Percentiles rank a stretch among this genome's conserved stretches.
phyloP scores from a whole-genome alignment of 2,797 vertebrate species.

The Amblyopsis hoosieri region DNA sequence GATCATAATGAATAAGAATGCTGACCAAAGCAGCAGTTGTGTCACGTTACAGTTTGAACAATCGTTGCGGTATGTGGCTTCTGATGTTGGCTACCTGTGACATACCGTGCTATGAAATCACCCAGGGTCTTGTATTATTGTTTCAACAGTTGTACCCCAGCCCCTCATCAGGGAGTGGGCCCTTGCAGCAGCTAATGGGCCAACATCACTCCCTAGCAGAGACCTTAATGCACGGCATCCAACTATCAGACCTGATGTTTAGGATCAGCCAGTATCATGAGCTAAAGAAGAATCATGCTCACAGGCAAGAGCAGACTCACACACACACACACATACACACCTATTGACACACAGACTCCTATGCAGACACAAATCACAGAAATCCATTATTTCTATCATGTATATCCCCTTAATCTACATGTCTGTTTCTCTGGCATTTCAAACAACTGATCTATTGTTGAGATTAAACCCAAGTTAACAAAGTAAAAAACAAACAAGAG shows the following conservation, averaged over 20 bases:
- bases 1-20: no score
- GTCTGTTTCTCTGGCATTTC: no score
- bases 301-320: constrained; percentile 41
- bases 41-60: no score
- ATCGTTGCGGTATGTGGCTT: no score
- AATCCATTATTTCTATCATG: background rate
- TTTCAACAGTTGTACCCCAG: constrained; percentile 84
- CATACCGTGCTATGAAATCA: background rate
- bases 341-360: constrained; percentile 1
- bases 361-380: constrained; percentile 7
- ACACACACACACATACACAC: constrained; percentile 11
- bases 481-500: no score
- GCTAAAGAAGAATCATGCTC: constrained; percentile 40
- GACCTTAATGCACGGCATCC: constrained; percentile 18
- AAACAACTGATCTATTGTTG: no score
- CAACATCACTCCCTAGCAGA: constrained; percentile 36
- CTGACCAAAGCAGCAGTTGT: no score
- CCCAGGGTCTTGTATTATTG: background rate
- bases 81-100: no score
- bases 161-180: constrained; percentile 53
- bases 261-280: constrained; percentile 44
- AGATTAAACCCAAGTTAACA: no score
- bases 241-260: constrained; percentile 48
- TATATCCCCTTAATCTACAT: no score
- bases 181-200: constrained; percentile 63